Conservation (phyloP, 2,113 vertebrate genomes). For the Pelobates fuscus region DNA sequence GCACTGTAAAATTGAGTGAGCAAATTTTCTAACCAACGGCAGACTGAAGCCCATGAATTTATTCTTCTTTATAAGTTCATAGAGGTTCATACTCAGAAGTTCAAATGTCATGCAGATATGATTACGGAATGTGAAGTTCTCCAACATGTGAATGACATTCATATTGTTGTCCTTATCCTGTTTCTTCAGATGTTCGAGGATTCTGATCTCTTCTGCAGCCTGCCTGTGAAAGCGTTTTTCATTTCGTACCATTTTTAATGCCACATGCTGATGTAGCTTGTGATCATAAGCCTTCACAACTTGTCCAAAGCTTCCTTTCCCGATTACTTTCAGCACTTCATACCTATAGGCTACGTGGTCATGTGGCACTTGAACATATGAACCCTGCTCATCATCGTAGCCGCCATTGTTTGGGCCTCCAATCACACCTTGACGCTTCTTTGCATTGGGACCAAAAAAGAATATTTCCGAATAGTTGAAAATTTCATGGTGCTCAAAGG, state of each 20-base stretch:
- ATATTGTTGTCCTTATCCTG: conserved; percentile 96
- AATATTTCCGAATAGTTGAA: conserved; percentile 90
- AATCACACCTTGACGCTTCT: conserved; percentile 89
- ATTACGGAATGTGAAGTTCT: conserved; percentile 97
- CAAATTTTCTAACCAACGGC: conserved; percentile 95
- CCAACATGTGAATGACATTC: conserved; percentile 99
- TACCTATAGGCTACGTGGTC: conserved; percentile 95
- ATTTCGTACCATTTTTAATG: conserved; percentile 97
- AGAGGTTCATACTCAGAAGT: conserved; percentile 98
- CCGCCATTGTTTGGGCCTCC: conserved; percentile 92
- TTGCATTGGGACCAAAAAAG: conserved; percentile 91
- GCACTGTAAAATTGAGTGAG: conserved; percentile 97
- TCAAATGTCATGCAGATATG: conserved; percentile 99
- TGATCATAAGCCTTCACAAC: conserved; percentile 98
- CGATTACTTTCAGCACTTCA: conserved; percentile 96
- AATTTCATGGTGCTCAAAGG: conserved; percentile 94
- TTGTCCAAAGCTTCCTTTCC: conserved; percentile 97
- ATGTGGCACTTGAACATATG: conserved; percentile 93
- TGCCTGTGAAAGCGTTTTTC: conserved; percentile 98
- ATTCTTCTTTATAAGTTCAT: conserved; percentile 98
- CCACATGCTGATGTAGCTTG: conserved; percentile 89
- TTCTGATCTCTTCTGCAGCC: conserved; percentile 95
- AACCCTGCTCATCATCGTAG: conserved; percentile 96
- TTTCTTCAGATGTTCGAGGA: conserved; percentile 93
- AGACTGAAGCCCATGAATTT: conserved; percentile 99